Conservation (phyloP, 2,113 vertebrate genomes). For the Ginglymostoma cirratum region DNA sequence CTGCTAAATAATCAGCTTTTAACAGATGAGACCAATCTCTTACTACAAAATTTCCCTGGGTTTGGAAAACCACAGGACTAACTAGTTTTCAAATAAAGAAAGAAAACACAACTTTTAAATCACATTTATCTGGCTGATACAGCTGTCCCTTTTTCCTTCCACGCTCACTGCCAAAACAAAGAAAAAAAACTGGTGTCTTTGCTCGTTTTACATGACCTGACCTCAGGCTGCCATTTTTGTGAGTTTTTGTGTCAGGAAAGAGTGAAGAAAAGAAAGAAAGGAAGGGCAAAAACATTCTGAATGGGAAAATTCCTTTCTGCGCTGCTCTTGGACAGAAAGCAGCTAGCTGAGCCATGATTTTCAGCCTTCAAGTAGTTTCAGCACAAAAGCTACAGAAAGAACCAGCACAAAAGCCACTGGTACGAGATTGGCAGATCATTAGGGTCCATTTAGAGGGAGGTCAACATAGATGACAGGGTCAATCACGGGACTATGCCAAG, state of each 20-base stretch:
- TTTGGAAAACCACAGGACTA: neutral
- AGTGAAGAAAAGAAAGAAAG: slow-evolving; percentile 48
- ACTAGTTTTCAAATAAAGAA: slow-evolving; percentile 12
- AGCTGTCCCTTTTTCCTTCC: slow-evolving; percentile 44
- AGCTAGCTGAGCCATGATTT: slow-evolving; percentile 48
- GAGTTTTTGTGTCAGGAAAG: slow-evolving; percentile 52
- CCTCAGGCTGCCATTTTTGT: slow-evolving; percentile 53
- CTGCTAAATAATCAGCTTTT: neutral
- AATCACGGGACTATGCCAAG: slow-evolving; percentile 44
- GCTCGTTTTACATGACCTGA: slow-evolving; percentile 57
- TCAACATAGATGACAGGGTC: slow-evolving; percentile 51
- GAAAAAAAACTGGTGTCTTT: slow-evolving; percentile 48
- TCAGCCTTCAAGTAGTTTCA: slow-evolving; percentile 46
- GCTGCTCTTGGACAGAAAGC: slow-evolving; percentile 45
- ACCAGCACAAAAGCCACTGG: slow-evolving; percentile 49
- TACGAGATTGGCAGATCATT: slow-evolving; percentile 51
- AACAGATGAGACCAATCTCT: slow-evolving; percentile 22
- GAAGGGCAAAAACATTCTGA: slow-evolving; percentile 44
- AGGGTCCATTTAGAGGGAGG: slow-evolving; percentile 48
- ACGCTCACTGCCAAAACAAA: slow-evolving; percentile 52
- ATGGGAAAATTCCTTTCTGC: slow-evolving; percentile 44
- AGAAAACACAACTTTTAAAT: slow-evolving; percentile 35
- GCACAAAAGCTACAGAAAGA: slow-evolving; percentile 47
- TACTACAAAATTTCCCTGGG: neutral
- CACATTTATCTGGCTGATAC: slow-evolving; percentile 50